Evolutionary conservation across 2,797 vertebrate species (phyloP).

Genomic region (Clarias fuscus): DNA sequence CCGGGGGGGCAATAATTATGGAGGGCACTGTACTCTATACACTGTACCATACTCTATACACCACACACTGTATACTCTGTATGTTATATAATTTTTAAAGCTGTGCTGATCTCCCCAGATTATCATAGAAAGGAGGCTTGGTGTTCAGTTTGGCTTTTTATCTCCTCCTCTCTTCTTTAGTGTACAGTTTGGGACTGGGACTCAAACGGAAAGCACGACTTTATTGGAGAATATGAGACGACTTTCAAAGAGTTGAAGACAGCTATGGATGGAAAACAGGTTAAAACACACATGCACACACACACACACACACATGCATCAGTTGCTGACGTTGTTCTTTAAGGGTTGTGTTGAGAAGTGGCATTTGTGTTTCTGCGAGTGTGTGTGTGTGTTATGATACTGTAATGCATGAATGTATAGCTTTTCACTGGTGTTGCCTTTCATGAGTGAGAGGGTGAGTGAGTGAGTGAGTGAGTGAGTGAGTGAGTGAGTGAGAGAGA

Average conservation of each 20-base stretch:
- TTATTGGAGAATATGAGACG: constrained; percentile 95
- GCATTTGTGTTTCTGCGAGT: no score
- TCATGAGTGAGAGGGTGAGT: no score
- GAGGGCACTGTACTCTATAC: no score
- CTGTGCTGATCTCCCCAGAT: neutral
- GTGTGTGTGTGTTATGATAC: neutral
- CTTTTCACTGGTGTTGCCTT: neutral
- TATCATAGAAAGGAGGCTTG: neutral
- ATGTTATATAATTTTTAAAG: neutral
- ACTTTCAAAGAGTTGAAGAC: constrained; percentile 93
- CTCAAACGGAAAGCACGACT: constrained; percentile 97
- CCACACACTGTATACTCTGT: neutral
- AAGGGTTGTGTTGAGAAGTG: no score
- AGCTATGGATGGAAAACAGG: constrained; percentile 95
- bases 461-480: no score
- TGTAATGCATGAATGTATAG: neutral
- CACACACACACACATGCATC: neutral
- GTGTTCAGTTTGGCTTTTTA: neutral
- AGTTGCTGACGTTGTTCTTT: neutral
- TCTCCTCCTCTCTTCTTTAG: constrained; percentile 67
- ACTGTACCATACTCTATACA: neutral
- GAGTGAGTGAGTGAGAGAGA: no score
- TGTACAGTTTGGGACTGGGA: constrained; percentile 99
- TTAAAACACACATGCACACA: constrained; percentile 58
- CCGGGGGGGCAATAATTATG: no score